Evolutionary conservation across 1,140 invertebrate species (phyloP).

Genomic region (Tenebrio molitor): DNA sequence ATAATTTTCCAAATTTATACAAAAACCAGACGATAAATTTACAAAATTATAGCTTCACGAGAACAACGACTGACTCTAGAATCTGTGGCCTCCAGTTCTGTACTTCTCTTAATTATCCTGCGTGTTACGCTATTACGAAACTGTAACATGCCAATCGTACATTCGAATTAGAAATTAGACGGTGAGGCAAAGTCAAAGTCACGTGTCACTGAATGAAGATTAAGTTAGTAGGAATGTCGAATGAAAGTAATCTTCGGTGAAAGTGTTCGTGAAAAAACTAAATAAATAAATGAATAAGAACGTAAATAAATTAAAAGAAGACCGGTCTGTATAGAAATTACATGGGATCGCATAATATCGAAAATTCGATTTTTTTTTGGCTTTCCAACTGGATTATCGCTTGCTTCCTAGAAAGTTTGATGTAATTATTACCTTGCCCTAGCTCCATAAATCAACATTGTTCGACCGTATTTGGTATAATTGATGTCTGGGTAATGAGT

Average conservation of each 20-base stretch:
- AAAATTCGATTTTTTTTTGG: neutral
- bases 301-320: constrained; percentile 30
- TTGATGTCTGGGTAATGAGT: neutral
- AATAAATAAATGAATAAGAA: constrained; percentile 16
- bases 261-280: constrained; percentile 4
- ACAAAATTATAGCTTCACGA: too few species aligned
- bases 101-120: neutral
- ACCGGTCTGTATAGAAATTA: constrained; percentile 7
- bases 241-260: constrained; percentile 21
- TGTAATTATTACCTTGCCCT: constrained; percentile 33
- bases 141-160: constrained; percentile 2
- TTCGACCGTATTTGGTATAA: neutral
- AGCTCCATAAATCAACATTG: constrained; percentile 28
- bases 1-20: too few species aligned
- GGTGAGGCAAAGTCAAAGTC: constrained; percentile 32
- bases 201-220: constrained; percentile 23
- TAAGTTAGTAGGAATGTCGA: constrained; percentile 20
- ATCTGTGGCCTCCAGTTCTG: neutral
- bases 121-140: neutral
- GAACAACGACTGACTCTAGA: too few species aligned
- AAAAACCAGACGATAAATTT: too few species aligned
- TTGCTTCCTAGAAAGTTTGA: constrained; percentile 20
- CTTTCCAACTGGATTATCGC: neutral
- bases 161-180: constrained; percentile 22
- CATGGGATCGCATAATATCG: neutral